Evolutionary conservation across 2,797 vertebrate species (phyloP).

Genomic region (Euthynnus affinis): DNA sequence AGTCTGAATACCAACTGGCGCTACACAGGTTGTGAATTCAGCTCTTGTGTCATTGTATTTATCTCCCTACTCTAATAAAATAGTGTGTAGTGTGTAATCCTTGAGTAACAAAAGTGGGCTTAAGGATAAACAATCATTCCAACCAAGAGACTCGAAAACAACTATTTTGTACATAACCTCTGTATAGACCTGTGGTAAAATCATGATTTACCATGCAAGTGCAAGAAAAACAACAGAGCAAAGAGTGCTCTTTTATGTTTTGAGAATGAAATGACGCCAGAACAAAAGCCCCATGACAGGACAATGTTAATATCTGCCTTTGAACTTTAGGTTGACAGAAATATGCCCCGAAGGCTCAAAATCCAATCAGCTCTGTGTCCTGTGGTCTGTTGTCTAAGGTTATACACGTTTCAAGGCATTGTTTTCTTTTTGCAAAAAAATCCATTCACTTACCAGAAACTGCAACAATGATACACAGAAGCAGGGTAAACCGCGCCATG

Average conservation of each 20-base stretch:
- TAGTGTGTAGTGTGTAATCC: neutral
- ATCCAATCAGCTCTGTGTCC: constrained; percentile 1
- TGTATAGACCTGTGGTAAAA: constrained; percentile 14
- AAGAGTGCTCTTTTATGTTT: constrained; percentile 26
- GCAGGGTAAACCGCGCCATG: constrained; percentile 45
- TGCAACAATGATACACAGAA: constrained; percentile 66
- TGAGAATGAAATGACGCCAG: constrained; percentile 27
- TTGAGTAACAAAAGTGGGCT: constrained; percentile 1
- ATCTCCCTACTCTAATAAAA: constrained; percentile 14
- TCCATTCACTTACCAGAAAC: constrained; percentile 74
- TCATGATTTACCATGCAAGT: neutral
- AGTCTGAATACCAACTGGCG: constrained; percentile 6
- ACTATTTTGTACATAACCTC: constrained; percentile 21
- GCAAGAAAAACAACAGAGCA: neutral
- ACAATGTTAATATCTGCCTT: constrained; percentile 35
- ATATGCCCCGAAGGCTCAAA: constrained; percentile 4
- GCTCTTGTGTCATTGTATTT: neutral
- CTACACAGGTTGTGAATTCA: neutral
- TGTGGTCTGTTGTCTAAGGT: neutral
- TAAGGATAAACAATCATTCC: constrained; percentile 17
- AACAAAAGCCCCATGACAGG: neutral
- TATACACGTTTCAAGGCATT: neutral
- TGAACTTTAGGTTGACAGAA: constrained; percentile 39
- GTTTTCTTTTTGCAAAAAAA: neutral
- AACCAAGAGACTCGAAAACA: constrained; percentile 12